These are phyloP conservation scores for Brachionus angularis DNA, from an alignment of 1,140 invertebrate genomes.

Conservation along the genomic window DNA sequence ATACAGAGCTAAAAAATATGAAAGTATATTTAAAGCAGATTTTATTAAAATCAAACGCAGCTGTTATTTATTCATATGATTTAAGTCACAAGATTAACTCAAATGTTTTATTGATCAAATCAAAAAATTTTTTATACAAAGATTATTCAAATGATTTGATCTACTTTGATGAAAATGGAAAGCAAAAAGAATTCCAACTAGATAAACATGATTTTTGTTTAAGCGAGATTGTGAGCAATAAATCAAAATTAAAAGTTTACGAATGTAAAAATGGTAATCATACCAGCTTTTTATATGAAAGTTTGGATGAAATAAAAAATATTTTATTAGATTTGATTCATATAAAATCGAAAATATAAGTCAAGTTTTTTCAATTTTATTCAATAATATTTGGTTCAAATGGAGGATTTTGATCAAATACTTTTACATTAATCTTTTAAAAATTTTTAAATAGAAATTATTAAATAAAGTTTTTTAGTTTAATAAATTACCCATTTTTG, in stretches of 20 bases:
- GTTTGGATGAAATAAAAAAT: not conserved
- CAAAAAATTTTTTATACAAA: constrained; percentile 14
- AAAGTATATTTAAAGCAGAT: constrained; percentile 5
- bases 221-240: not conserved
- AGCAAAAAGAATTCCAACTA: not conserved
- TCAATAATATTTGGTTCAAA: constrained; percentile 19
- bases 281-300: constrained; percentile 26
- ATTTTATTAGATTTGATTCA: constrained; percentile 5
- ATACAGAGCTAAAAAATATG: not conserved
- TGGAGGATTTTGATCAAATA: constrained; percentile 32
- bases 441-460: not conserved
- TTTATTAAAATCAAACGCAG: constrained; percentile 28
- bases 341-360: constrained; percentile 25
- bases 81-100: not conserved
- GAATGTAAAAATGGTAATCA: constrained; percentile 13
- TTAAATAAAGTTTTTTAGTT: constrained; percentile 3
- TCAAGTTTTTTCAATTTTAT: too few species aligned
- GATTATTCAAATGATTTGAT: constrained; percentile 9
- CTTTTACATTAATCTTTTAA: constrained; percentile 18
- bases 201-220: constrained; percentile 7
- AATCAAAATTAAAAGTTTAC: constrained; percentile 2
- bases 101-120: not conserved
- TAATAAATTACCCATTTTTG: constrained; percentile 31
- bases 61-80: not conserved
- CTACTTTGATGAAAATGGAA: not conserved